Percentiles rank a stretch among this genome's conserved stretches.
Conservation (phyloP, 1,140 invertebrate genomes). For the Rhopalosiphum maidis region DNA sequence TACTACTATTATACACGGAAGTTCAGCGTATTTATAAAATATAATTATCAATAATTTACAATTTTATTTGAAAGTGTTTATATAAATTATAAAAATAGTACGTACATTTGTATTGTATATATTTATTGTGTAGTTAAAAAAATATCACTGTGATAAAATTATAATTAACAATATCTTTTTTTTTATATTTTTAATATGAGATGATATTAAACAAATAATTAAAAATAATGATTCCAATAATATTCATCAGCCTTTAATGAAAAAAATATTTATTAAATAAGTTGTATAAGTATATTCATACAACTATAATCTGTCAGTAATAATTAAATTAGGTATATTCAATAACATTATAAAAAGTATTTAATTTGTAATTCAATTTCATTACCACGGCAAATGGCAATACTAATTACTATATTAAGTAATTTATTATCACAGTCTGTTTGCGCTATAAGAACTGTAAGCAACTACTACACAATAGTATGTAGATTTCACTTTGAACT, state of each 20-base stretch:
- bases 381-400: not conserved
- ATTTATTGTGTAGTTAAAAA: too few species aligned
- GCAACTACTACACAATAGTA: not conserved
- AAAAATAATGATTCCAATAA: not conserved
- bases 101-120: too few species aligned
- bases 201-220: not conserved
- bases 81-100: too few species aligned
- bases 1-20: not conserved
- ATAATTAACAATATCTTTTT: not conserved
- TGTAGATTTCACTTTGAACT: not conserved
- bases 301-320: not conserved
- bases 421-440: not conserved
- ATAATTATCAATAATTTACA: not conserved
- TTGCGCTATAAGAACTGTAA: not conserved
- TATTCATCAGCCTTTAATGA: not conserved
- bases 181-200: not conserved
- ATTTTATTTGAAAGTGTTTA: not conserved
- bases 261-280: too few species aligned
- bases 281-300: too few species aligned
- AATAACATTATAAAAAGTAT: not conserved
- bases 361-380: not conserved
- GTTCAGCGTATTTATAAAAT: not conserved
- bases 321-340: not conserved
- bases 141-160: too few species aligned
- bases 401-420: not conserved